Base-by-base conservation (phyloP, 2,113 vertebrate genomes). In the Plecotus auritus region DNA sequence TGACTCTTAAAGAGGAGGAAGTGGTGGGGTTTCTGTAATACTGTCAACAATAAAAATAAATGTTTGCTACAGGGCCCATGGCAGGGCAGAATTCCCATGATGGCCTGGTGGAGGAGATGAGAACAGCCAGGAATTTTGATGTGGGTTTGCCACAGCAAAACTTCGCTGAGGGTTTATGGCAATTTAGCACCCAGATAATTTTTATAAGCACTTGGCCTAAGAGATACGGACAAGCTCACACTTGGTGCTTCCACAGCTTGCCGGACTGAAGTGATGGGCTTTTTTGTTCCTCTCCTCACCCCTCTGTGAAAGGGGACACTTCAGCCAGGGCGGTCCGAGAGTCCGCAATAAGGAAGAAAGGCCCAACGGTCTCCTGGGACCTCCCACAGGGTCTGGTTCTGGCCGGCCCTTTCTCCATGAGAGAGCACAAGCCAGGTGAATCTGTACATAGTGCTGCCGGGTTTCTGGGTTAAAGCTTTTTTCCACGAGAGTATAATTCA, bases 381-480 rank as follows among this genome's bases (percentile, higher is more conserved):
- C 76, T 88, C 88, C 67, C 8, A 1, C 66, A 61, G 93, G 49
- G 73, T 81, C 54, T 47, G 22, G 28, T 12, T 47, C 11, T 35
- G 69, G 9, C 56, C 28, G 26, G 42, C 61, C 74, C 66, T 95
- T 69, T 85, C 78, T 70, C 90, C 40, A 92, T 30, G 7, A 47
- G 35, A 86, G 13, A 30, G 10, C 30, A 94, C 70, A 90, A 16
- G 88, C 49, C 93, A 40, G 0, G 0, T 61, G 49, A n/a, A 82
- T 64, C 8, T 61, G 85, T 94, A 74, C 70, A 23, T 0, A 67
- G 56, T 30, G 26, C 35, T 30, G 5, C 85, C 78, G 80, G 90
- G 85, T 92, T 87, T 95, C 54, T 23, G 54, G 83, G 37, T 82
- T 54, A 82, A 83, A 88, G 22, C 40, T 66, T 69, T 93, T 95